Base-by-base conservation (phyloP, 2,888 invertebrate species). In the Lepidochitona cinerea region DNA sequence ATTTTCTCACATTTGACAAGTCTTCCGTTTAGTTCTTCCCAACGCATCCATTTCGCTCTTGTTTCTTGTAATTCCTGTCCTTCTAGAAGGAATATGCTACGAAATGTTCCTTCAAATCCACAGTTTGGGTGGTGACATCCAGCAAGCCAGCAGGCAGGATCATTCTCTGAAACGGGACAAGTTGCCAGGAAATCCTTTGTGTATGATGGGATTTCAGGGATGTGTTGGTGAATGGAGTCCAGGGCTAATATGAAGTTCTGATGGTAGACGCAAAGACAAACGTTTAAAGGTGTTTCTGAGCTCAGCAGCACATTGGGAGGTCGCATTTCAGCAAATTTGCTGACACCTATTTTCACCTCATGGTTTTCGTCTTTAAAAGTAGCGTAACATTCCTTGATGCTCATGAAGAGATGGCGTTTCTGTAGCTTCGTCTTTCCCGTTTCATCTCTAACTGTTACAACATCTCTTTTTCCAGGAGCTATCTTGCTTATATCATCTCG, bases 301-400 rank as follows among this genome's bases (percentile, higher is more conserved):
- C 66, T 66, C 37, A 66, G 37, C 35, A 66, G 66, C 1, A 66
- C 66, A 37, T 66, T 66, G 14, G 65, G 14, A 32, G 65, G 65
- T 9, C 36, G 65, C 7, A 65, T 6, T 23, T 65, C 65, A 29
- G 66, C 35, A 66, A 66, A 66, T 35, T 66, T 36, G 26, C 66
- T 66, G 54, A 75, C 35, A 37, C 36, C 23, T 73, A 67, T 52
- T 74, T 73, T 26, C 59, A 59, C 49, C 73, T 77, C 18, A 68
- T 35, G 65, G 71, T 74, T 53, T 71, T 70, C 32, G 68, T 64
- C 41, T 75, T 77, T 59, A 69, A 73, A 23, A 49, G 32, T 2
- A 71, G 67, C 37, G 65, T 66, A 36, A 37, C 35, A 36, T 66
- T 66, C 66, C 26, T 35, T 66, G 3, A 66, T 36, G 26, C 66